Evolutionary conservation across 1,140 invertebrate species (phyloP).

Genomic region (Bombus breviceps): DNA sequence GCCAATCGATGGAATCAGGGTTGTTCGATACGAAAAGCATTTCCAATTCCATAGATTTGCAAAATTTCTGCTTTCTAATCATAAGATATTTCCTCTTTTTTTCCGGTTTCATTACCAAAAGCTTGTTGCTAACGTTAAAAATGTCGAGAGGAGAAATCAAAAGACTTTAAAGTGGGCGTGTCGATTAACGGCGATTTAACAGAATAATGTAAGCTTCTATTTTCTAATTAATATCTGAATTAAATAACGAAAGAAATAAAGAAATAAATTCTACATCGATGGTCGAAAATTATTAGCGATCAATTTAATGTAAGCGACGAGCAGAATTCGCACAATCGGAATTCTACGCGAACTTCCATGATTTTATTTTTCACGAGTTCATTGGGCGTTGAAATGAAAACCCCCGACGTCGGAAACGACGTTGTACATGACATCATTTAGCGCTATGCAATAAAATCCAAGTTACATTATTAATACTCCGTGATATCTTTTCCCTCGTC

Average conservation of each 20-base stretch:
- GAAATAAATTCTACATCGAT: not conserved
- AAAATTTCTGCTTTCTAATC: not conserved
- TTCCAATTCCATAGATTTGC: not conserved
- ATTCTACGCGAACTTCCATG: not conserved
- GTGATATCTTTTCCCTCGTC: not conserved
- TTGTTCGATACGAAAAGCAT: not conserved
- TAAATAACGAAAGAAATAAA: not conserved
- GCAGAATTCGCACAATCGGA: not conserved
- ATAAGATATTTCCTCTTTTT: not conserved
- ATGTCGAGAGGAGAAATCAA: not conserved
- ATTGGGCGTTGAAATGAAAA: not conserved
- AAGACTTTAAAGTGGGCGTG: not conserved
- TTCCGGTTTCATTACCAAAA: not conserved
- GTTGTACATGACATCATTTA: conserved; percentile 53
- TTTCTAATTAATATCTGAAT: conserved; percentile 14
- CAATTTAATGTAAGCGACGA: not conserved
- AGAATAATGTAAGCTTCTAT: conserved; percentile 19
- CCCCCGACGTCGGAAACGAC: not conserved
- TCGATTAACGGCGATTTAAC: conserved; percentile 20
- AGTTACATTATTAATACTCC: conserved; percentile 16
- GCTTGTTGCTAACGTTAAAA: not conserved
- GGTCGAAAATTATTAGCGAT: not conserved
- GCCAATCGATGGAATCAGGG: no score
- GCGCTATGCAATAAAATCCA: conserved; percentile 55
- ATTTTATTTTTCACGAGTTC: not conserved